phyloP scores from a whole-genome alignment of 1,140 invertebrate genomes.

The Parapsyche elsis region DNA sequence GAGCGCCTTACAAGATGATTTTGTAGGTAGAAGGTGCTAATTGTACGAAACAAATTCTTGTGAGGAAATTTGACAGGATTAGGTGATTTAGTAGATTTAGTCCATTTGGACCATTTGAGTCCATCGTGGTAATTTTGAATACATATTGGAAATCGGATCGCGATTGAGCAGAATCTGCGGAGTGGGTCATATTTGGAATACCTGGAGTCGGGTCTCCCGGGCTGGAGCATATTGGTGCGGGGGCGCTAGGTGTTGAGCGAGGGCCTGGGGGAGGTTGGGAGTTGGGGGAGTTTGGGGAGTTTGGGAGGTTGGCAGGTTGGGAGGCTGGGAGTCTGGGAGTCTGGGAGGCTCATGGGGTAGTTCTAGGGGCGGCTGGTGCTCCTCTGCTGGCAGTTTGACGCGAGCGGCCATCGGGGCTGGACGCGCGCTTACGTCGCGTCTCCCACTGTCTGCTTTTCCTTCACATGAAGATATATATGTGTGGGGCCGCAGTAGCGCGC shows the following conservation, averaged over 20 bases:
- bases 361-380: slow-evolving; percentile 17
- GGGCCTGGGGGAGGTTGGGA: slow-evolving; percentile 5
- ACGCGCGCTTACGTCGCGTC: slow-evolving; percentile 52
- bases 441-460: slow-evolving; percentile 52
- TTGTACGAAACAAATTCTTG: no score
- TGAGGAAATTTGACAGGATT: no score
- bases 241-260: slow-evolving; percentile 14
- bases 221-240: not conserved
- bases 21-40: no score
- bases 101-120: no score
- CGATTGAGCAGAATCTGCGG: not conserved
- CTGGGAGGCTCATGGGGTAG: not conserved
- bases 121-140: no score
- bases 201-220: slow-evolving; percentile 38
- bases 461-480: slow-evolving; percentile 36
- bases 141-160: no score
- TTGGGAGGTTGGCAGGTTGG: slow-evolving; percentile 14
- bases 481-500: not conserved
- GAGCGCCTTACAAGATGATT: no score
- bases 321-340: slow-evolving; percentile 11
- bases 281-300: slow-evolving; percentile 15
- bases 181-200: slow-evolving; percentile 41
- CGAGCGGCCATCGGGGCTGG: slow-evolving; percentile 56
- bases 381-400: slow-evolving; percentile 49
- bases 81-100: no score